Evolutionary conservation across 1,140 invertebrate species (phyloP), one percentile per base, ranked within the genome.

Genomic region (Zaprionus vittiger): DNA sequence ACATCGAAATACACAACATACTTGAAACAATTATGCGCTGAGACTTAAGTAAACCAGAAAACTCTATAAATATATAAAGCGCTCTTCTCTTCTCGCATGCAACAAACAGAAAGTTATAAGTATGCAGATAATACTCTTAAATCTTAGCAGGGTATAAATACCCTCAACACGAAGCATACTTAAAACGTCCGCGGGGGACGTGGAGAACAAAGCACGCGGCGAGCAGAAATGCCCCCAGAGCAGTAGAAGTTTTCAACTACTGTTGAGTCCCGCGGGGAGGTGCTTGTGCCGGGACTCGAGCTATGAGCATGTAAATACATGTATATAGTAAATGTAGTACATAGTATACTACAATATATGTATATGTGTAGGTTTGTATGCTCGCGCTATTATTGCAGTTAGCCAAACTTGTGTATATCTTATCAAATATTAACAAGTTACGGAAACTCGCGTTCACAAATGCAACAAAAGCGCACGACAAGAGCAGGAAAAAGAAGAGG

Each of bases 381-480:
- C 41, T 34, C 31, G 41, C 66, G 67, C 64, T 74, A 83, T 83
- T 83, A 83, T 87, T 87, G 83, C 73, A 87, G 84, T 89, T 87
- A 56, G 65, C 68, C 56, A 83, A 83, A 83, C 81, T 83, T 81
- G 62, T 81, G 62, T 89, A 76, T 47, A 28, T 81, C 81, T 83
- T 83, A 87, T 87, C 84, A 90, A 84, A 89, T 69, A 89, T 84
- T 87, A 81, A 84, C 85, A 81, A 84, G 75, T 84, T 81, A 62
- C 52, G 64, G 71, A 49, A 89, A 73, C 79, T 87, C 79, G 74
- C 84, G 76, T 87, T 89, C 75, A 72, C 68, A 68, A 63, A 75
- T 80, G 44, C 44, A 83, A 80, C 67, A 80, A 63, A 60, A 72
- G 81, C 71, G 56, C 41, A 20, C 14, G 5, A n/a, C 41, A 24